A percentile compares a stretch with the other conserved stretches of the same genome.
These are phyloP conservation scores for Calcarius lapponicus DNA, from an alignment of 2,797 vertebrate species.

Conservation along the genomic window DNA sequence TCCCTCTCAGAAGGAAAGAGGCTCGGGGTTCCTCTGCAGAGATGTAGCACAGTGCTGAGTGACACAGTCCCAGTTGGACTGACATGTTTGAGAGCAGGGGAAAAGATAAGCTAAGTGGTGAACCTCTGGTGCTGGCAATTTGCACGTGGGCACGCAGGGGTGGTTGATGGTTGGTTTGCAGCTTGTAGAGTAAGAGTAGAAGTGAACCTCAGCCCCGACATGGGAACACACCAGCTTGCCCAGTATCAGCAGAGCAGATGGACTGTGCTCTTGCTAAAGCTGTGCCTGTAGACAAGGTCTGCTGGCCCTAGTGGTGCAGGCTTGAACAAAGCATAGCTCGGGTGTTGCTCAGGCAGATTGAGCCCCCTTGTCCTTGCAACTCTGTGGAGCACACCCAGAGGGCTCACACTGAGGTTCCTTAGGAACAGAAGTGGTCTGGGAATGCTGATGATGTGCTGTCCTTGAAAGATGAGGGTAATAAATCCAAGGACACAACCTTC, in stretches of 20 bases:
- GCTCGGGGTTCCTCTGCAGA: background rate
- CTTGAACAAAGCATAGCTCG: background rate
- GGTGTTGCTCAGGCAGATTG: background rate
- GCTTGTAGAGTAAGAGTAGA: background rate
- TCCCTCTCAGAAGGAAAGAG: background rate
- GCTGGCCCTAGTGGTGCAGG: background rate
- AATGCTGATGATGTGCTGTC: background rate
- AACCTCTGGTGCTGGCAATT: background rate
- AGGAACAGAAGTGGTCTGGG: background rate
- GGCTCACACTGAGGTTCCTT: background rate
- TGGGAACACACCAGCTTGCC: background rate
- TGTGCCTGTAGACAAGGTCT: background rate
- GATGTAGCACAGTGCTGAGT: background rate
- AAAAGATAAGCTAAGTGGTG: background rate
- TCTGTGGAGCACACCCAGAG: background rate
- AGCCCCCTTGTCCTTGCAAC: background rate
- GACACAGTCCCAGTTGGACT: background rate
- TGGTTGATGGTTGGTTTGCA: background rate
- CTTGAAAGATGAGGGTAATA: background rate
- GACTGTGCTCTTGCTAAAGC: background rate
- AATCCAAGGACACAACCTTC: background rate
- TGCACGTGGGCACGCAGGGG: background rate
- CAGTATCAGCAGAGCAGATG: background rate
- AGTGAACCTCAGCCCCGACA: accelerated
- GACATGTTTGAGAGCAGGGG: background rate